These are phyloP conservation scores for Echeneis naucrates DNA, from an alignment of 2,797 vertebrate species.

Conservation along the genomic window DNA sequence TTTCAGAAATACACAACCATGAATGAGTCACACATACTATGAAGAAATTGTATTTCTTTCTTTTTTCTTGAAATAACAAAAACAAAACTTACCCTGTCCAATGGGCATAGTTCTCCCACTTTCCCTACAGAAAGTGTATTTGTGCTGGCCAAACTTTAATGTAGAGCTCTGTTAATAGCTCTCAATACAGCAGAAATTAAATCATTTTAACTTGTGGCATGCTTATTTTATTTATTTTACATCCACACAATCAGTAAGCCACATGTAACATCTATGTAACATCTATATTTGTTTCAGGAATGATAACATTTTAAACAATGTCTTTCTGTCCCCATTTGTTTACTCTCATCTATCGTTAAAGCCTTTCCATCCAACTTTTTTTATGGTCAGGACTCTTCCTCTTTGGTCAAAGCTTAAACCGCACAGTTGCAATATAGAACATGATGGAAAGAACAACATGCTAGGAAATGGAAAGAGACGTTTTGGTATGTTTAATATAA, in stretches of 20 bases:
- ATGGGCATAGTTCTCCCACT: no score
- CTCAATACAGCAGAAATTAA: background rate
- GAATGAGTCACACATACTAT: no score
- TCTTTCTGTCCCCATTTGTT: background rate
- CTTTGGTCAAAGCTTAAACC: constrained; percentile 1
- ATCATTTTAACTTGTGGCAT: background rate
- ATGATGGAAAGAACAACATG: background rate
- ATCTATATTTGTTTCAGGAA: background rate
- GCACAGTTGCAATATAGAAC: background rate
- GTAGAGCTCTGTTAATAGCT: constrained; percentile 32
- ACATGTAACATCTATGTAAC: no score
- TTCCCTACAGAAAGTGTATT: no score
- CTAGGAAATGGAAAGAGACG: background rate
- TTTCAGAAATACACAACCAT: no score
- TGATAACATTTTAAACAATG: background rate
- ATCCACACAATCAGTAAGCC: background rate
- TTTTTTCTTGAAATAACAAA: no score
- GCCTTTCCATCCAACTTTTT: constrained; percentile 6
- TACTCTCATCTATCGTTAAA: background rate
- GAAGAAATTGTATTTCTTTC: no score
- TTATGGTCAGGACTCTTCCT: constrained; percentile 21
- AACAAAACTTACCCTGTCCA: no score
- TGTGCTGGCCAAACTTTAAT: no score
- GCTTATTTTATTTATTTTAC: background rate
- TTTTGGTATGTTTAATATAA: constrained; percentile 6